Evolutionary conservation across 2,797 vertebrate species (phyloP).

Genomic region (Varecia variegata): DNA sequence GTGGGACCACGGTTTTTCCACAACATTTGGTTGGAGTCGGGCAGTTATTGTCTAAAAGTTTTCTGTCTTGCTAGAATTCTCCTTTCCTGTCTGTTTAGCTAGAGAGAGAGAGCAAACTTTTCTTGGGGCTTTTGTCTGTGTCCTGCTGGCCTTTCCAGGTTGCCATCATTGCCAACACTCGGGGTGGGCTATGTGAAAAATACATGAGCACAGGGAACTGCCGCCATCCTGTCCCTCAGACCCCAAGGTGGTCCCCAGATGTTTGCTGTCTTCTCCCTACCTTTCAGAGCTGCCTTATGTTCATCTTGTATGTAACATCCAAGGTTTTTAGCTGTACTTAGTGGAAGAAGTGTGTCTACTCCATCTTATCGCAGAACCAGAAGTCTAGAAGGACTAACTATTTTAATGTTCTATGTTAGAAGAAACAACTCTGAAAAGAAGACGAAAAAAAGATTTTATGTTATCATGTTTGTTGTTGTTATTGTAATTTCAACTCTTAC

Average conservation of each 20-base stretch:
- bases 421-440: background rate
- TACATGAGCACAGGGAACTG: background rate
- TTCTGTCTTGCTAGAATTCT: background rate
- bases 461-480: background rate
- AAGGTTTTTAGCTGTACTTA: background rate
- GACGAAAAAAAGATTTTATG: background rate
- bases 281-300: background rate
- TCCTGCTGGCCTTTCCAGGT: background rate
- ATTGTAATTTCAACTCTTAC: background rate
- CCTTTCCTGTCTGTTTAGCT: background rate
- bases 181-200: background rate
- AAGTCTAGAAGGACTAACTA: background rate
- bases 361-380: too few species aligned
- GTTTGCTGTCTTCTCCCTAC: background rate
- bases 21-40: background rate
- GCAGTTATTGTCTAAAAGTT: background rate
- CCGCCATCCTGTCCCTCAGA: accelerated
- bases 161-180: accelerated
- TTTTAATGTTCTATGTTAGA: background rate
- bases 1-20: accelerated
- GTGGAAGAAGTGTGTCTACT: background rate
- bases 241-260: background rate
- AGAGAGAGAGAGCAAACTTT: background rate
- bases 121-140: background rate
- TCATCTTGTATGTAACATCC: background rate